Evolutionary conservation across 2,113 vertebrate genomes (phyloP), one percentile per base, ranked within the genome.

Genomic region (Mixornis gularis): DNA sequence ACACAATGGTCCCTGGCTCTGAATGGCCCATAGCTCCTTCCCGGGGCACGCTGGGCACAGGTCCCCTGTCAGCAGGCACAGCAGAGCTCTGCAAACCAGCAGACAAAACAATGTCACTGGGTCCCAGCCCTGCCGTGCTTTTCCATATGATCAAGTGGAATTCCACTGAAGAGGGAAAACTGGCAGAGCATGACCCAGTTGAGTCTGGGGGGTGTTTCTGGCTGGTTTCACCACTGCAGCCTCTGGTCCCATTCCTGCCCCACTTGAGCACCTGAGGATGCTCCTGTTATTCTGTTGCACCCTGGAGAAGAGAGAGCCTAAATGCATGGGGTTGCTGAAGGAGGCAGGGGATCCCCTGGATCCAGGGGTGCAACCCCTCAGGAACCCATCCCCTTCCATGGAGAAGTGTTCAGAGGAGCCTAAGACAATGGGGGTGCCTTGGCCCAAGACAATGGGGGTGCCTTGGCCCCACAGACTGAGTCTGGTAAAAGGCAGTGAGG

Each of bases 181-280:
- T 66, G 66, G 51, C 21, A 29, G 36, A 64, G 13, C 6, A 4
- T 0, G 1, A 14, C 7, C 38, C 41, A 77, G 59, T 17, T 1
- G 1, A 79, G 64, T 10, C 30, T 2, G 1, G 18, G 13, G 51
- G 5, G 1, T 49, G 38, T 40, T 79, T 72, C 80, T 90, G 77
- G 44, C 41, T 1, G 0, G 8, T 53, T 16, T 32, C 66, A 32
- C 36, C 32, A 27, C 36, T 0, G 1, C 24, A 85, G 78, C 11
- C 12, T 22, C 46, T 0, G 0, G 15, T n/a, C 40, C 43, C 69
- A 63, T 38, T 40, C 36, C 10, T 64, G 44, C 36, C 52, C 58
- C 0, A 0, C 51, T 6, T 7, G 1, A 13, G 11, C 34, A 53
- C 0, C 1, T 22, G 30, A 59, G 16, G 17, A 29, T 43, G 38